phyloP scores from a whole-genome alignment of 2,888 invertebrate species.

The Plagiodera versicolora region DNA sequence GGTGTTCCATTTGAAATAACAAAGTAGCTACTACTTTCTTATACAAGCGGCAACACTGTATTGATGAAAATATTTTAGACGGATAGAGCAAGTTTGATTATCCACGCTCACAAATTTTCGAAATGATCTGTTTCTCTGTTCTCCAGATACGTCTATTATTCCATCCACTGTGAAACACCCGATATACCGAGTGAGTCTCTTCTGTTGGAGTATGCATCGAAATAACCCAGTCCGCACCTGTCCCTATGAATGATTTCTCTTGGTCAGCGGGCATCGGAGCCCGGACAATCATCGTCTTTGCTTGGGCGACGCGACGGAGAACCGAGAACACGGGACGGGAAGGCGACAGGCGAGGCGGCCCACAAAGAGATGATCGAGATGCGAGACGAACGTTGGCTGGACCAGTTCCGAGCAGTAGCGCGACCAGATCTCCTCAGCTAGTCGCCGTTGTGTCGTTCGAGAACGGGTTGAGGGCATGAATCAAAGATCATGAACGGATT shows the following conservation, averaged over 20 bases:
- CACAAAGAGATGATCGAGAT: background rate
- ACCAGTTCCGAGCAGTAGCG: constrained; percentile 8
- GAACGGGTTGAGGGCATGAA: background rate
- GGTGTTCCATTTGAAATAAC: no score
- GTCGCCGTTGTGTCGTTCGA: background rate
- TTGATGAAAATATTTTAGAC: no score
- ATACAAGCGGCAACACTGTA: no score
- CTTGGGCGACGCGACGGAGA: background rate
- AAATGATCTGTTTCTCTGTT: no score
- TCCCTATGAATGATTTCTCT: background rate
- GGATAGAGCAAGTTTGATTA: no score
- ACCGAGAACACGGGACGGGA: background rate
- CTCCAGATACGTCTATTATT: no score
- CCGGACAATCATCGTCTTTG: background rate
- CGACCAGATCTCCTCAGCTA: background rate
- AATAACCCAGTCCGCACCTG: background rate
- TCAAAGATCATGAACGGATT: background rate
- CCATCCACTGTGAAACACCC: no score
- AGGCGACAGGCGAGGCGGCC: background rate
- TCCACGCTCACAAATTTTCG: no score
- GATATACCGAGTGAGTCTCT: no score
- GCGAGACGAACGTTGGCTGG: constrained; percentile 10
- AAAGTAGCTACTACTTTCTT: no score
- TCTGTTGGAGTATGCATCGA: background rate
- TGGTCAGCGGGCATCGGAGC: background rate